Evolutionary conservation across 2,888 invertebrate species (phyloP).

Genomic region (Ichneumon xanthorius): DNA sequence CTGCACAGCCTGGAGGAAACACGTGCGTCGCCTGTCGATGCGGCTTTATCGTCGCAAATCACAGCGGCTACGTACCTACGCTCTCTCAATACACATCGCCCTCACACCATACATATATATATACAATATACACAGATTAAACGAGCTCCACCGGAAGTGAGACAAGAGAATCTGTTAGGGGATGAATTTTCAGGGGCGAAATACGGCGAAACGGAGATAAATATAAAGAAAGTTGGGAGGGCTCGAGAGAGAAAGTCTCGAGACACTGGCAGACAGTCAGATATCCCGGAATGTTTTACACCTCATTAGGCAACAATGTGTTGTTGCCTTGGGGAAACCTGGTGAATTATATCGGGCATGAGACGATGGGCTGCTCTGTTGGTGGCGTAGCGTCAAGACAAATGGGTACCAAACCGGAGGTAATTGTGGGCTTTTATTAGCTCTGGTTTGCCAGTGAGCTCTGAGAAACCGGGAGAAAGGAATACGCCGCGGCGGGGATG

Average conservation of each 20-base stretch:
- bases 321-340: conserved; percentile 80
- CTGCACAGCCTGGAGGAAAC: conserved; percentile 73
- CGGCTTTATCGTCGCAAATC: conserved; percentile 82
- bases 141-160: conserved; percentile 21
- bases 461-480: conserved; percentile 66
- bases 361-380: conserved; percentile 76
- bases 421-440: conserved; percentile 85
- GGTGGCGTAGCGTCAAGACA: conserved; percentile 79
- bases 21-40: conserved; percentile 83
- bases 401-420: conserved; percentile 84
- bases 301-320: conserved; percentile 85
- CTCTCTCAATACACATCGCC: conserved; percentile 9
- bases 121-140: not conserved
- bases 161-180: conserved; percentile 43
- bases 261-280: conserved; percentile 78
- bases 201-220: not conserved
- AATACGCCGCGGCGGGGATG: conserved; percentile 33
- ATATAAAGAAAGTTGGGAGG: not conserved
- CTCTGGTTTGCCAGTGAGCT: conserved; percentile 79
- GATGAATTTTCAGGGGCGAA: conserved; percentile 12
- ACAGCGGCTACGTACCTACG: conserved; percentile 70
- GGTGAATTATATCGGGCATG: conserved; percentile 85
- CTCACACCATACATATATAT: not conserved
- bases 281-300: conserved; percentile 84
- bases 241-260: conserved; percentile 37